Base-by-base conservation (phyloP, 2,888 invertebrate genomes). In the Acanthacorydalis orientalis region DNA sequence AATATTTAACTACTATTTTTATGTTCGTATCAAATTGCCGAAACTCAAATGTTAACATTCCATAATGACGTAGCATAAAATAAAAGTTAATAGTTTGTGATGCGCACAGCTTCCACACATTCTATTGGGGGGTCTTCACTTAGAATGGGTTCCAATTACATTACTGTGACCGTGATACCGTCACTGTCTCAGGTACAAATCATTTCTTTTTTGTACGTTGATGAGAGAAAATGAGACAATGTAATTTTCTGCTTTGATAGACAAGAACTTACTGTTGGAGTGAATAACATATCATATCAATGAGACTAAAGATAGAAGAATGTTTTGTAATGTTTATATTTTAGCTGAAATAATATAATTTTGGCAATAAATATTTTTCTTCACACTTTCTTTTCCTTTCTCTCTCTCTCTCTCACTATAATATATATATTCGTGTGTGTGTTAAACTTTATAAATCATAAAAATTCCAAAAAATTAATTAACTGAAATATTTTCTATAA, bases 41-140 rank as follows among this genome's bases (percentile, higher is more conserved):
- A 56, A 59, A 61, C 60, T 60, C 61, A 59, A 61, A 62, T 60
- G 60, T 60, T 62, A 62, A 63, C 62, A 64, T 64, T 64, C 63
- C 57, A 59, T 57, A 50, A 61, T 63, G 63, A 63, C 61, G 60
- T 58, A 59, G 64, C 63, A 62, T 57, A 63, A 64, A 62, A 57
- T 58, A 59, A 59, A 61, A 58, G 56, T 60, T 62, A 63, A 62
- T 61, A 61, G 62, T 60, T 62, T 59, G 57, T 54, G 57, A 61
- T 55, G 58, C 58, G 59, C 53, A 60, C 57, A 60, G 62, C 62
- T 64, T 59, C 62, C 31, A 42, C 12, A 38, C 23, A 23, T 23
- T 23, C 23, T 23, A 6, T 23, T 23, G 23, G 23, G 58, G 56
- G 59, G 57, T 58, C 57, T 50, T 41, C 11, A 51, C 40, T 54